Conservation (phyloP, 2,888 invertebrate species). For the Ormyrus labotus region DNA sequence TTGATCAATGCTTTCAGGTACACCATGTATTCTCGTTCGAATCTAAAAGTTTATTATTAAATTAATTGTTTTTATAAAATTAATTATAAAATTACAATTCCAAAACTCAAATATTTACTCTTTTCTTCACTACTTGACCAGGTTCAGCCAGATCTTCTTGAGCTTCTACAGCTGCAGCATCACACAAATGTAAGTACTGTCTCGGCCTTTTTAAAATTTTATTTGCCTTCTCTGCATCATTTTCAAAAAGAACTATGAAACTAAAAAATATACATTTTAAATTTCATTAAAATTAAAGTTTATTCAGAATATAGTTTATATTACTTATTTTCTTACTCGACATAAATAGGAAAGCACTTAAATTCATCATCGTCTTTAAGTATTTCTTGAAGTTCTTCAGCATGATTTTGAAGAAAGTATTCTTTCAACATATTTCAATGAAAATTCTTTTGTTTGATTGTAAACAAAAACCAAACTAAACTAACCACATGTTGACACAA, state of each 20-base stretch:
- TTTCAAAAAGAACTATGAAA: conserved; percentile 84
- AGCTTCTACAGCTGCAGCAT: conserved; percentile 79
- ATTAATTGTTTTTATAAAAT: neutral
- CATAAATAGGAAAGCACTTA: conserved; percentile 81
- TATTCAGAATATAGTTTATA: neutral
- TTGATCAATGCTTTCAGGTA: conserved; percentile 80
- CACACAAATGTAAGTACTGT: conserved; percentile 80
- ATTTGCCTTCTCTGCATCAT: conserved; percentile 82
- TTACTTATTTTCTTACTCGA: conserved; percentile 80
- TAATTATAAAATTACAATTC: conserved; percentile 9
- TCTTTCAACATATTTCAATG: conserved; percentile 66
- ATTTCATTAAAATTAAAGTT: neutral
- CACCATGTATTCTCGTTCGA: conserved; percentile 67
- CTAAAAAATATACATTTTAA: conserved; percentile 72
- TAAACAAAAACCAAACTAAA: no score
- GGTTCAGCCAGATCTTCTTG: conserved; percentile 78
- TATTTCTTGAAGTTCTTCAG: conserved; percentile 80
- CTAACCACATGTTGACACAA: no score
- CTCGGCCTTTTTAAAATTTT: conserved; percentile 82
- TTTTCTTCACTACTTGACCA: conserved; percentile 76
- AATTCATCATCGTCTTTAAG: conserved; percentile 79
- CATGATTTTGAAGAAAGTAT: conserved; percentile 81
- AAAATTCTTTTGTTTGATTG: neutral
- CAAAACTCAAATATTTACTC: conserved; percentile 75
- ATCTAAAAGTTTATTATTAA: conserved; percentile 60